These are phyloP conservation scores for Ptilodon capucinus DNA, from an alignment of 2,888 invertebrate genomes.

Conservation along the genomic window DNA sequence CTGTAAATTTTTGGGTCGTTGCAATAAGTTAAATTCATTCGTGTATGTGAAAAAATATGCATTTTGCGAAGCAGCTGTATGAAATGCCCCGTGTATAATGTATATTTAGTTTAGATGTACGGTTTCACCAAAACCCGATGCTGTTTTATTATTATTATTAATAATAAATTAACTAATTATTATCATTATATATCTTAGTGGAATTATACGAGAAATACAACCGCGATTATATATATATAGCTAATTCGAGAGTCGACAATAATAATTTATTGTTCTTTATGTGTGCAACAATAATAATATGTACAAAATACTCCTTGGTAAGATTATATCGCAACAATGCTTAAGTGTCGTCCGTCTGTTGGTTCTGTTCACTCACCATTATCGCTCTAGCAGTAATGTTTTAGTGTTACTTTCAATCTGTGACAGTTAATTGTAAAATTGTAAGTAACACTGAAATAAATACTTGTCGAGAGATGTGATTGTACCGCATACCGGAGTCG, in stretches of 20 bases:
- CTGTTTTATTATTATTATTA: conserved; percentile 5
- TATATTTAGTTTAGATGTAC: conserved; percentile 54
- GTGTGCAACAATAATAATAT: conserved; percentile 35
- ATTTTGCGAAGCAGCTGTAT: conserved; percentile 55
- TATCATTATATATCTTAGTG: no score
- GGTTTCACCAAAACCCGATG: conserved; percentile 44
- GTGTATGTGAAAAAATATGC: conserved; percentile 58
- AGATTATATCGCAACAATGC: background rate
- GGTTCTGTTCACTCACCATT: no score
- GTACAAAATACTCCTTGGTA: conserved; percentile 34
- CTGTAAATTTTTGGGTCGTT: conserved; percentile 78
- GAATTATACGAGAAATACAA: conserved; percentile 23
- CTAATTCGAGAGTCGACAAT: conserved; percentile 39
- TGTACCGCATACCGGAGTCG: no score
- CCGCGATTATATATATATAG: conserved; percentile 22
- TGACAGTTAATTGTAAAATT: no score
- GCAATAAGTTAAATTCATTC: conserved; percentile 63
- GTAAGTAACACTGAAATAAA: no score
- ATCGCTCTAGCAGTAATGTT: no score
- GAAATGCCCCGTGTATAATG: conserved; percentile 61
- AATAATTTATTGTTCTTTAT: conserved; percentile 29
- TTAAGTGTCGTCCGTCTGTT: no score
- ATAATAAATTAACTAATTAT: conserved; percentile 26
- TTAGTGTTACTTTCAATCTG: no score
- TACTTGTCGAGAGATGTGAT: no score